Conservation (phyloP, 1,140 invertebrate genomes). For the Hypothenemus hampei region DNA sequence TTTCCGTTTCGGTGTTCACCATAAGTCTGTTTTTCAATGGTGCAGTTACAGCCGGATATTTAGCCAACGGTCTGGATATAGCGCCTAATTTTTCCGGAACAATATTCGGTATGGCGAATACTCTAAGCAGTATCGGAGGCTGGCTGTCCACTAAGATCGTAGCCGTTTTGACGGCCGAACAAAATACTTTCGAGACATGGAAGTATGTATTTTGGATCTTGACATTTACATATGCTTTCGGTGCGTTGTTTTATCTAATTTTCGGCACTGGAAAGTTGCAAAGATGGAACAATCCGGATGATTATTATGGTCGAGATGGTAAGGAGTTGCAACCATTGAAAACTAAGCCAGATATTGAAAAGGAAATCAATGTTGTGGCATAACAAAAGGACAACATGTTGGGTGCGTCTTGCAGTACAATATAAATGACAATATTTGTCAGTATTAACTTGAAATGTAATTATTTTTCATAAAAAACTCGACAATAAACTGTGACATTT, state of each 20-base stretch:
- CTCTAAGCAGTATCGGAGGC: slow-evolving; percentile 81
- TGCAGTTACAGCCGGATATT: slow-evolving; percentile 78
- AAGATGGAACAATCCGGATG: slow-evolving; percentile 58
- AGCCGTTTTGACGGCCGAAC: slow-evolving; percentile 70
- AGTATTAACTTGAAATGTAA: no score
- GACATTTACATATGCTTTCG: slow-evolving; percentile 64
- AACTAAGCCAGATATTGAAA: slow-evolving; percentile 39
- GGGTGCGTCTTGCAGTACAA: no score
- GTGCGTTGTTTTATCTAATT: slow-evolving; percentile 62
- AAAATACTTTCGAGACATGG: slow-evolving; percentile 74
- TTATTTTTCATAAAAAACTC: no score
- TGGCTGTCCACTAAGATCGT: slow-evolving; percentile 81
- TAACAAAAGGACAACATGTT: no score
- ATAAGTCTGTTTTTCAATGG: slow-evolving; percentile 75
- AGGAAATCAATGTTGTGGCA: no score
- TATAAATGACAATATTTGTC: no score
- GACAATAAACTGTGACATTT: no score
- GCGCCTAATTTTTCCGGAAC: slow-evolving; percentile 86
- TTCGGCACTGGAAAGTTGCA: slow-evolving; percentile 69
- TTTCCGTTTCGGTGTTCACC: slow-evolving; percentile 71
- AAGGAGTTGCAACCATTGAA: slow-evolving; percentile 46
- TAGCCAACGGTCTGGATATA: slow-evolving; percentile 85
- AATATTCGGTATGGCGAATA: slow-evolving; percentile 88
- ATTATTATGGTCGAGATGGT: slow-evolving; percentile 29
- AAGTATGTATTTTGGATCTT: slow-evolving; percentile 80